Base-by-base conservation (phyloP, 2,888 invertebrate genomes). In the Gryllus longicercus region DNA sequence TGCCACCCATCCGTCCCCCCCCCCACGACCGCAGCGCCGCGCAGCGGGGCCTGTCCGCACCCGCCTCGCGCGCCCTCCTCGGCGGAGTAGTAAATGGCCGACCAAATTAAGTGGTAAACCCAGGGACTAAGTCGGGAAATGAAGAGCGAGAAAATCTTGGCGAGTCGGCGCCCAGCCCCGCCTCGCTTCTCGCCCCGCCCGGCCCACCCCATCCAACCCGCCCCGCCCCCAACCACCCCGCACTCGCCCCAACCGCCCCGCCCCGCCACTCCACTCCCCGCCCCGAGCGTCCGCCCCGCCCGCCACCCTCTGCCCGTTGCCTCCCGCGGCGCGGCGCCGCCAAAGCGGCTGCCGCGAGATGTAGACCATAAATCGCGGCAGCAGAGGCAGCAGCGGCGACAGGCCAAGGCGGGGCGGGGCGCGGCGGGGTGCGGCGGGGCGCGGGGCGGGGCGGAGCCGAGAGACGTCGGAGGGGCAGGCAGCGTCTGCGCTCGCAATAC, bases 101-200 rank as follows among this genome's bases (percentile, higher is more conserved):
- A 50, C 77, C 77, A 77, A 77, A 77, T 77, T 77, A 77, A 77
- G 77, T 50, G 77, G 77, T 77, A 77, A 77, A 77, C 77, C 77
- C 50, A 16, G 75, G 77, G 77, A 77, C 77, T 77, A 77, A 77
- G 77, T n/a, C 50, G 49, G 77, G 50, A 50, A 77, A 77, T 77
- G 77, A 77, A 77, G 77, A 77, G 50, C 38, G n/a, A 49, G 38
- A 25, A 77, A 77, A 77, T 77, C 50, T 38, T 49, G 23, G 75
- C 75, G 75, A 75, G 75, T 50, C n/a, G 50, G 77, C 49, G 49
- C 16, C 77, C 11, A 49, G 16, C 38, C 38, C 10, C 49, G 49
- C 25, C 25, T 11, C 11, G n/a, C 77, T 18, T 25, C 18, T 25
- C 25, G 77, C 77, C 49, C 49, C 5, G 38, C 38, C 77, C 18